phyloP scores from a whole-genome alignment of 2,113 vertebrate genomes.

The Cololabis saira region DNA sequence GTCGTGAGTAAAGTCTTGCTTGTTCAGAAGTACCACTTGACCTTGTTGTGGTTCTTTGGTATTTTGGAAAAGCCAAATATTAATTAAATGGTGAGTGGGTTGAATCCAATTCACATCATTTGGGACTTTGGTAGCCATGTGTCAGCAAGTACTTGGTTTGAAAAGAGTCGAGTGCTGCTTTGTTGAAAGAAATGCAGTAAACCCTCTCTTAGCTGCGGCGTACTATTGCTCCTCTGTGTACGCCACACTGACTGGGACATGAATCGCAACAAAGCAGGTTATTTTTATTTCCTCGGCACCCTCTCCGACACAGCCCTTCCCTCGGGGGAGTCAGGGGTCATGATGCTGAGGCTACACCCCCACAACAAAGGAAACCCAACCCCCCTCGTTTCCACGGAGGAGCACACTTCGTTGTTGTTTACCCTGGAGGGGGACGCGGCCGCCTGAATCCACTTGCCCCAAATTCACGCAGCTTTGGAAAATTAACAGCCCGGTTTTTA shows the following conservation, averaged over 20 bases:
- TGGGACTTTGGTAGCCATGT: too few relatives aligned
- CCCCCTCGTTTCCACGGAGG: slow-evolving; percentile 13
- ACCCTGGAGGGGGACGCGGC: slow-evolving; percentile 36
- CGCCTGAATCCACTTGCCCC: slow-evolving; percentile 41
- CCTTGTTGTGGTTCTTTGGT: neutral
- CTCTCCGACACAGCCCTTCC: slow-evolving; percentile 32
- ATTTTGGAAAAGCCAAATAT: neutral
- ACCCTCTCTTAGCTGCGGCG: neutral
- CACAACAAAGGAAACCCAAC: slow-evolving; percentile 56
- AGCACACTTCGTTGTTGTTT: slow-evolving; percentile 29
- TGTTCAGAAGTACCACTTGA: too few relatives aligned
- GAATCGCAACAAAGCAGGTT: slow-evolving; percentile 11
- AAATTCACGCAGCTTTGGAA: slow-evolving; percentile 18
- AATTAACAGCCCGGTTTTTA: too few relatives aligned
- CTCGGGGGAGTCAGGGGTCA: slow-evolving; percentile 40
- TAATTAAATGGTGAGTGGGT: neutral
- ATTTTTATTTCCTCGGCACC: slow-evolving; percentile 39
- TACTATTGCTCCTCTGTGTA: neutral
- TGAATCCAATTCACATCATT: neutral
- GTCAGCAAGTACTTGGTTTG: too few relatives aligned
- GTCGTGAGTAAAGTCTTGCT: too few relatives aligned
- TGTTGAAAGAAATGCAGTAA: too few relatives aligned
- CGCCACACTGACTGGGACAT: neutral
- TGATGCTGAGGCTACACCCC: slow-evolving; percentile 28
- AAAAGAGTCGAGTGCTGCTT: too few relatives aligned